A percentile compares a stretch with the other conserved stretches of the same genome.
Evolutionary conservation across 2,888 invertebrate species (phyloP).

Genomic region (Desoria tigrina): DNA sequence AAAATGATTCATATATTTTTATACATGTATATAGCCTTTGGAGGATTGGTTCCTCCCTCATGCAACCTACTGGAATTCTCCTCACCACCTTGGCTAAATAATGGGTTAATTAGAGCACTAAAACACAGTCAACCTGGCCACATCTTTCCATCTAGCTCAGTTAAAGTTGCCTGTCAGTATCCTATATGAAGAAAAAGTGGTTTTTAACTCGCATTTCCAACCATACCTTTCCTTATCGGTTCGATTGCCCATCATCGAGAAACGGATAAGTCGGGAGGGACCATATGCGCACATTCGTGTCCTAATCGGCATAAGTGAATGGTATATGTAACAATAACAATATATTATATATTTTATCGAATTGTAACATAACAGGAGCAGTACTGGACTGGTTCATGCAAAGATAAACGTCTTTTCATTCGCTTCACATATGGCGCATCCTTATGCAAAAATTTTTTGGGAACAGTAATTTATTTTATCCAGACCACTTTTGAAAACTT

Average conservation of each 20-base stretch:
- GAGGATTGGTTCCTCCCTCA: conserved; percentile 44
- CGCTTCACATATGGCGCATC: conserved; percentile 33
- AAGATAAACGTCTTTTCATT: conserved; percentile 20
- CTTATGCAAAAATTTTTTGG: conserved; percentile 1
- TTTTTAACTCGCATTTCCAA: background rate
- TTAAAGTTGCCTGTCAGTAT: no score
- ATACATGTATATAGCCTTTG: no score
- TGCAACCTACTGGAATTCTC: conserved; percentile 49
- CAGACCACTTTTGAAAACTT: background rate
- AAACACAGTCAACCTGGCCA: conserved; percentile 14
- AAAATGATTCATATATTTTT: no score
- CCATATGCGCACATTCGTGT: background rate
- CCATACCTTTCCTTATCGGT: conserved; percentile 1
- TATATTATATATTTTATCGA: no score
- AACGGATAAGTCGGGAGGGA: background rate
- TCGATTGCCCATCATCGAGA: background rate
- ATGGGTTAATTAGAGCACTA: conserved; percentile 50
- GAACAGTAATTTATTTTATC: background rate
- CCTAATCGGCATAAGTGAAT: no score
- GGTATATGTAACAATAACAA: no score
- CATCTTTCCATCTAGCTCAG: background rate
- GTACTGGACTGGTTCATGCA: background rate
- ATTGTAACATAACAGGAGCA: background rate
- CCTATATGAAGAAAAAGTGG: background rate
- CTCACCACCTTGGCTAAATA: conserved; percentile 43